A percentile compares a stretch with the other conserved stretches of the same genome.
Conservation (phyloP, 92 coral and sea anemone genomes). For the Palythoa caribaeorum region DNA sequence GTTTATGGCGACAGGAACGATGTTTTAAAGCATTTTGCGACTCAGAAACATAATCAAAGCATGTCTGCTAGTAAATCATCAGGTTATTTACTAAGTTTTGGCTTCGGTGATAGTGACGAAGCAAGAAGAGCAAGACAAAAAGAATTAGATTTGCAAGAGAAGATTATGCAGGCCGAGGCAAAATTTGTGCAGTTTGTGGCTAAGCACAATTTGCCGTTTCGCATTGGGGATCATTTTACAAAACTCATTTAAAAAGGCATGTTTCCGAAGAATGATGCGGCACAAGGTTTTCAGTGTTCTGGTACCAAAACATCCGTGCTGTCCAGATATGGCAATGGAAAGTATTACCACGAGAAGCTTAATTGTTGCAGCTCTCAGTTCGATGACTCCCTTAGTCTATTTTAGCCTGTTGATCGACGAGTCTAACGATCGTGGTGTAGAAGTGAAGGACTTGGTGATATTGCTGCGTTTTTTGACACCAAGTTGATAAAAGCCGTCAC, state of each 20-base stretch:
- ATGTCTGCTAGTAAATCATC: slow-evolving; percentile 28
- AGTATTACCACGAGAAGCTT: slow-evolving; percentile 33
- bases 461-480: slow-evolving; percentile 31
- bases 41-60: slow-evolving; percentile 22
- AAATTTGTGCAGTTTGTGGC: slow-evolving; percentile 47
- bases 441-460: slow-evolving; percentile 46
- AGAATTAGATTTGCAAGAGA: slow-evolving; percentile 34
- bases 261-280: slow-evolving; percentile 46
- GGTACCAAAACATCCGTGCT: slow-evolving; percentile 32
- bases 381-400: slow-evolving; percentile 34
- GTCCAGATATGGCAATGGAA: slow-evolving; percentile 37
- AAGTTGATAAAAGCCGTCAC: slow-evolving; percentile 41
- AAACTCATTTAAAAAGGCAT: slow-evolving; percentile 38
- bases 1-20: slow-evolving; percentile 14
- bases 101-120: slow-evolving; percentile 44
- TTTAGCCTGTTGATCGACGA: slow-evolving; percentile 34
- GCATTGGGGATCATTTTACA: slow-evolving; percentile 33
- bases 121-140: slow-evolving; percentile 28
- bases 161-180: slow-evolving; percentile 38
- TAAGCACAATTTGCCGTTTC: slow-evolving; percentile 36
- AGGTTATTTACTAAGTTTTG: slow-evolving; percentile 29
- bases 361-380: slow-evolving; percentile 22
- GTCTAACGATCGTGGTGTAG: slow-evolving; percentile 45
- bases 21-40: slow-evolving; percentile 15
- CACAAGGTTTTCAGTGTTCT: slow-evolving; percentile 42